Percentiles rank a stretch among this genome's conserved stretches.
These are phyloP conservation scores for Deilephila porcellus DNA, from an alignment of 2,888 invertebrate species.

Conservation along the genomic window DNA sequence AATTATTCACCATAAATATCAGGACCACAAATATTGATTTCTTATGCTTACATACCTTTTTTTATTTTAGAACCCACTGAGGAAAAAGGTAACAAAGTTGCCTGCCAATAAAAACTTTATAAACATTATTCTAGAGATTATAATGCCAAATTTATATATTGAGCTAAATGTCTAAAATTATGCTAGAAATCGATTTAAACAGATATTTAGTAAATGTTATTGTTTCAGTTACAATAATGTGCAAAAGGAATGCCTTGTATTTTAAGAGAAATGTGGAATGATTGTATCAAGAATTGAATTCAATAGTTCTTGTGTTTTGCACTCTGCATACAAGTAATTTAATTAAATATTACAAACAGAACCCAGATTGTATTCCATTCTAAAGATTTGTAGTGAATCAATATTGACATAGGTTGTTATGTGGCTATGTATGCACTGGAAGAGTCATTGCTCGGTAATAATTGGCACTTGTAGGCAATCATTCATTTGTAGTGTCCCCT, in stretches of 20 bases:
- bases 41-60: background rate
- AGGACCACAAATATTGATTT: background rate
- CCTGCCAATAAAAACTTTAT: background rate
- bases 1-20: background rate
- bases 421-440: slow-evolving; percentile 36
- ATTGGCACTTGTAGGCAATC: slow-evolving; percentile 79
- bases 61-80: slow-evolving; percentile 13
- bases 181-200: background rate
- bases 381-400: slow-evolving; percentile 1
- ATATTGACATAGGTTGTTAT: slow-evolving; percentile 36
- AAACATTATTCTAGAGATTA: background rate
- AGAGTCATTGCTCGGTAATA: slow-evolving; percentile 54
- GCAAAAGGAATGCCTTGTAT: background rate
- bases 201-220: background rate
- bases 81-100: slow-evolving; percentile 16
- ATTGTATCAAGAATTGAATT: background rate
- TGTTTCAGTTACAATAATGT: slow-evolving; percentile 20
- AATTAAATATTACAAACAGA: background rate
- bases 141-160: background rate
- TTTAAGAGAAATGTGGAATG: slow-evolving; percentile 10
- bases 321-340: background rate
- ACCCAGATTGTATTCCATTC: background rate
- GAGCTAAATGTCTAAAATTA: background rate
- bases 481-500: slow-evolving; percentile 73
- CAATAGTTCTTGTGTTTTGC: background rate